Percentiles rank a stretch among this genome's conserved stretches.
phyloP scores from a whole-genome alignment of 2,797 vertebrate species.

The Syngnathus rostellatus region DNA sequence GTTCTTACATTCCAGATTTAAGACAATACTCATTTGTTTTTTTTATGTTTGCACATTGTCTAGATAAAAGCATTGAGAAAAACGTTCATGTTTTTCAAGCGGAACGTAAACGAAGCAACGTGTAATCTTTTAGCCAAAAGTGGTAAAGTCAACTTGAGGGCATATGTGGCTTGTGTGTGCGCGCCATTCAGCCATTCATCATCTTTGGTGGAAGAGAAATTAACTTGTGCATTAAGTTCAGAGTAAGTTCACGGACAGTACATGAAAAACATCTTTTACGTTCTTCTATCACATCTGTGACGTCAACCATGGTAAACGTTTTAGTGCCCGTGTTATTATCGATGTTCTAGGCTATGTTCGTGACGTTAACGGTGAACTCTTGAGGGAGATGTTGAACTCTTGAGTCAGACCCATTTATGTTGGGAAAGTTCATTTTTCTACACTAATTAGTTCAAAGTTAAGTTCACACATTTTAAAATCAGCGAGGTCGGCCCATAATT shows the following conservation, averaged over 20 bases:
- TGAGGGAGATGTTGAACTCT: not conserved
- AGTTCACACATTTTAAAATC: too few relatives aligned
- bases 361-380: not conserved
- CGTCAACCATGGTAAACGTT: not conserved
- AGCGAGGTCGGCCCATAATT: too few relatives aligned
- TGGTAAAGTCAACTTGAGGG: not conserved
- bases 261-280: not conserved
- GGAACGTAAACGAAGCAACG: not conserved
- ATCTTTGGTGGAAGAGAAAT: not conserved
- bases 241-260: not conserved
- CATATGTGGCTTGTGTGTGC: constrained; percentile 1
- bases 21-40: too few relatives aligned
- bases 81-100: constrained; percentile 1
- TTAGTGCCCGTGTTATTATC: not conserved
- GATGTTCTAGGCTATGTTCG: not conserved
- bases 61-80: not conserved
- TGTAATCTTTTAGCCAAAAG: constrained; percentile 4
- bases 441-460: too few relatives aligned
- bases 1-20: too few relatives aligned
- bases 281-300: not conserved
- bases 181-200: not conserved
- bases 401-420: not conserved
- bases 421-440: too few relatives aligned
- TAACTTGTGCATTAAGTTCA: not conserved
- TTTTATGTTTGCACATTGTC: not conserved